A percentile compares a stretch with the other conserved stretches of the same genome.
Evolutionary conservation across 2,888 invertebrate genomes (phyloP).

Genomic region (Caenorhabditis sulstoni): DNA sequence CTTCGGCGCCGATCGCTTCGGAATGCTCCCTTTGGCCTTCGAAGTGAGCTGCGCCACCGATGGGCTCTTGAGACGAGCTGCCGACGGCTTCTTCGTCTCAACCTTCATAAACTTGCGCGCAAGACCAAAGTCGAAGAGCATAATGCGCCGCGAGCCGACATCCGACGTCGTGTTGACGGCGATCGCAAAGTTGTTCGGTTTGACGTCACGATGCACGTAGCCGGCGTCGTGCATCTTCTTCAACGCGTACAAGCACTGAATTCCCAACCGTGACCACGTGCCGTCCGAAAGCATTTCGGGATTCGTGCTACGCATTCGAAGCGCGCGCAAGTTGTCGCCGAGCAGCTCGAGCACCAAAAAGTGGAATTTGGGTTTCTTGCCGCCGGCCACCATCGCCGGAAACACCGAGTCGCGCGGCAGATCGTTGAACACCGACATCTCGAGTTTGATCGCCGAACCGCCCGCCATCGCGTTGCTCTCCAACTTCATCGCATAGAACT

Average conservation of each 20-base stretch:
- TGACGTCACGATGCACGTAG: constrained; percentile 66
- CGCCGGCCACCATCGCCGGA: constrained; percentile 20
- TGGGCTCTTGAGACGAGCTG: neutral
- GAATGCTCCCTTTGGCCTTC: no score
- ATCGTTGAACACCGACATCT: constrained; percentile 20
- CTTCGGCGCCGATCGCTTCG: no score
- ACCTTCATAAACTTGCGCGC: constrained; percentile 1
- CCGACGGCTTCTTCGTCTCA: constrained; percentile 10
- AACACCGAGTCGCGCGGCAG: constrained; percentile 17
- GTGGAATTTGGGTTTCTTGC: constrained; percentile 22
- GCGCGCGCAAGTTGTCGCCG: constrained; percentile 37
- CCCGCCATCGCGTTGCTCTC: constrained; percentile 37
- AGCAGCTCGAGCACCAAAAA: constrained; percentile 44
- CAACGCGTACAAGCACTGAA: constrained; percentile 52
- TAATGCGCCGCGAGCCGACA: constrained; percentile 8
- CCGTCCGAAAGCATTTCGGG: constrained; percentile 21
- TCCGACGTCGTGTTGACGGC: neutral
- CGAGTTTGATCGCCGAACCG: constrained; percentile 45
- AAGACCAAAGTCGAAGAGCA: constrained; percentile 51
- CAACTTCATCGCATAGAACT: constrained; percentile 41
- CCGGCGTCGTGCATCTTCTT: constrained; percentile 66
- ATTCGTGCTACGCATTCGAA: constrained; percentile 16
- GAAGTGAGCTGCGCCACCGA: neutral
- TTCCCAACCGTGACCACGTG: constrained; percentile 48
- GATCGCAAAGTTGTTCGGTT: constrained; percentile 63